phyloP scores from a whole-genome alignment of 2,888 invertebrate genomes.

The Petrophora chlorosata region DNA sequence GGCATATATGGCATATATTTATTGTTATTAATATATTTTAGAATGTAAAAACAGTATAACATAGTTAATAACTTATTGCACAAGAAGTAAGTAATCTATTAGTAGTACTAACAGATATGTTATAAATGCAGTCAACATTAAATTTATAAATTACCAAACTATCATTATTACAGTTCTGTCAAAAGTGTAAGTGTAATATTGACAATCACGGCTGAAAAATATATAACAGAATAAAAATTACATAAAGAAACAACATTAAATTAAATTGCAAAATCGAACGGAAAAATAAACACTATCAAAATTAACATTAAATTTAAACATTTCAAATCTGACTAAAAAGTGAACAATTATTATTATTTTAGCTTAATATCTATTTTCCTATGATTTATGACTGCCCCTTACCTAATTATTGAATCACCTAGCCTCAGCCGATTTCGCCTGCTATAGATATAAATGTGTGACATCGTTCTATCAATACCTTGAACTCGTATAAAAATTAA shows the following conservation, averaged over 20 bases:
- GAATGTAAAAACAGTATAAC: not conserved
- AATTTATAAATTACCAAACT: conserved; percentile 16
- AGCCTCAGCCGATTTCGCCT: conserved; percentile 16
- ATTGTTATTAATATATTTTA: not conserved
- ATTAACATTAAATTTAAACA: not conserved
- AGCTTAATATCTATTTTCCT: conserved; percentile 15
- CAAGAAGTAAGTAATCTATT: conserved; percentile 34
- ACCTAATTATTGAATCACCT: conserved; percentile 24
- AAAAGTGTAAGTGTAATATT: not conserved
- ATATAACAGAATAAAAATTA: no score
- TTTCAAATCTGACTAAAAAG: not conserved
- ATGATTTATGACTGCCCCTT: conserved; percentile 15
- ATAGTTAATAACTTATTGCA: conserved; percentile 16
- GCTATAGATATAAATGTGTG: conserved; percentile 12
- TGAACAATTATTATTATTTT: conserved; percentile 2
- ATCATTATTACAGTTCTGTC: not conserved
- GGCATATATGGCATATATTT: not conserved
- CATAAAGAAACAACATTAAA: no score
- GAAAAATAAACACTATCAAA: not conserved
- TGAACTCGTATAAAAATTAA: no score
- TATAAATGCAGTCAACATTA: conserved; percentile 50
- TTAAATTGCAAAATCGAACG: no score
- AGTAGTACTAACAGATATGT: conserved; percentile 61
- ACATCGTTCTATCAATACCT: conserved; percentile 8
- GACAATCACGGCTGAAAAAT: not conserved